Evolutionary conservation across 2,113 vertebrate species (phyloP), one percentile per base, ranked within the genome.

Genomic region (Gymnarchus niloticus): DNA sequence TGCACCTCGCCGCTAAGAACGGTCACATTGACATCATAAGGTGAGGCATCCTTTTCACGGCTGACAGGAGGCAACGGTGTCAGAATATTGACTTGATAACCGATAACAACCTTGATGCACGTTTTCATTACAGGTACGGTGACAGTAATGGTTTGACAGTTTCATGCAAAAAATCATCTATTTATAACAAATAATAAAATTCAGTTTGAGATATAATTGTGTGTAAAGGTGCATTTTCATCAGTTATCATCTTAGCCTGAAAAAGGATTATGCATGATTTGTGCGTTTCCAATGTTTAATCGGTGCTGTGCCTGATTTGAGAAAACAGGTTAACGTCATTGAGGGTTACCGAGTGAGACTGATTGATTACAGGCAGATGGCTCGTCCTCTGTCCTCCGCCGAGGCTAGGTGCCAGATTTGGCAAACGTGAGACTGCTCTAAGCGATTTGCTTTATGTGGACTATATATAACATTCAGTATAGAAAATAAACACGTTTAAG

Each of bases 1-100:
- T 99, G 87, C 98, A 99, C 92, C 94, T 99, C 7, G 98, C 98
- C 0, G 98, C 98, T 87, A 99, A 99, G 94, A 99, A 99, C 0
- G 98, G 98, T 82, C 98, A 99, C 94, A 99, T 99, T 0, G 98
- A 99, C 88, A 98, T 99, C 89, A 99, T 99, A 92, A 95, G 97
- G 98, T 98, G 57, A 86, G 91, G 88, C 80, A 51, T 33, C 54
- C 19, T 9, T 25, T 33, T 73, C 2, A 1, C 25, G 9, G 52
- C 3, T 48, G 19, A 21, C 23, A 19, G 73, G 44, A 44, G 23
- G 44, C 73, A 21, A 23, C 14, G 37, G 6, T 54, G 6, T 54
- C 52, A 54, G 21, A 41, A 10, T 3, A 48, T 37, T 23, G 44
- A 48, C 37, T 37, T 28, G 2, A 33, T 69, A 33, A 37, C 28